These are phyloP conservation scores for Xylocampa areola DNA, from an alignment of 2,888 invertebrate species.

Conservation along the genomic window DNA sequence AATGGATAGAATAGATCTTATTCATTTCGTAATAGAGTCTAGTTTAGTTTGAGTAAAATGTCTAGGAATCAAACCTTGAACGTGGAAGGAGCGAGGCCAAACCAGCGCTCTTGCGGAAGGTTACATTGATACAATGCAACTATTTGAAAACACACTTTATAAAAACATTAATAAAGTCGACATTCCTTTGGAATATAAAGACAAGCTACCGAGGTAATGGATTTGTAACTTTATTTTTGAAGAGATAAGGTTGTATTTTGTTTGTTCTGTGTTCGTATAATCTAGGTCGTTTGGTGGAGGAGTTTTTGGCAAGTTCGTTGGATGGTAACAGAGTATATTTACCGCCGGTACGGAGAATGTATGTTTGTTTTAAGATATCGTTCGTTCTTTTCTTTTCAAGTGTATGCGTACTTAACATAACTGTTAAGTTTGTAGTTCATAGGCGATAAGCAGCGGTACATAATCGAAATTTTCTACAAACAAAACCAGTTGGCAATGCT, in stretches of 20 bases:
- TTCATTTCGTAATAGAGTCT: slow-evolving; percentile 28
- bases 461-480: no score
- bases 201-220: neutral
- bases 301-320: slow-evolving; percentile 63
- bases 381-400: slow-evolving; percentile 25
- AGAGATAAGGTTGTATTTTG: slow-evolving; percentile 28
- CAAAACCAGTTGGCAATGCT: no score
- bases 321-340: slow-evolving; percentile 60
- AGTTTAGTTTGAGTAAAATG: slow-evolving; percentile 42
- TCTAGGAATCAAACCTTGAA: slow-evolving; percentile 80
- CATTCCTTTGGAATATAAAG: slow-evolving; percentile 37
- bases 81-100: slow-evolving; percentile 82
- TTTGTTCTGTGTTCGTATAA: slow-evolving; percentile 17
- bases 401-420: slow-evolving; percentile 23
- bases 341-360: slow-evolving; percentile 36
- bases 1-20: slow-evolving; percentile 34
- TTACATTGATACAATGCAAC: slow-evolving; percentile 59
- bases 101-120: slow-evolving; percentile 73
- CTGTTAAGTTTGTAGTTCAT: neutral
- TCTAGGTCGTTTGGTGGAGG: slow-evolving; percentile 58
- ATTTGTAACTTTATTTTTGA: slow-evolving; percentile 37
- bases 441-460: neutral
- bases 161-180: slow-evolving; percentile 44
- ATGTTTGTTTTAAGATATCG: slow-evolving; percentile 30
- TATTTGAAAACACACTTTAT: slow-evolving; percentile 41